A percentile compares a stretch with the other conserved stretches of the same genome.
Evolutionary conservation across 2,797 vertebrate genomes (phyloP).

Genomic region (Borostomias antarcticus): DNA sequence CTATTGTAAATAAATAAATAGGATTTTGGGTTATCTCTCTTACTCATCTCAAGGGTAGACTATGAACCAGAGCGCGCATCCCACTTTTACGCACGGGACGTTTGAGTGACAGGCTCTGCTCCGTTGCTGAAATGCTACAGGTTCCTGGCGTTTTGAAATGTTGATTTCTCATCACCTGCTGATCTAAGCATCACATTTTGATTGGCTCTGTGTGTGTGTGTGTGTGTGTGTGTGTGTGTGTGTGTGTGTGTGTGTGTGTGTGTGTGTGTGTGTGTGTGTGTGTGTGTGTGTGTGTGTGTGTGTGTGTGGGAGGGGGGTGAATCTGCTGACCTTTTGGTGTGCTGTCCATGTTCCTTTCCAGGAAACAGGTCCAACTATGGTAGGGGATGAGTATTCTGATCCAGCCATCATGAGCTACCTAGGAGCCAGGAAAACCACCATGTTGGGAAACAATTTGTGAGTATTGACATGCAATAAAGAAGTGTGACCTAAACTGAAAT

Average conservation of each 20-base stretch:
- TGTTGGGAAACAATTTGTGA: constrained; percentile 97
- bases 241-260: too few species aligned
- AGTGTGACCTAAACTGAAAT: too few species aligned
- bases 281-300: too few species aligned
- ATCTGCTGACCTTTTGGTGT: too few species aligned
- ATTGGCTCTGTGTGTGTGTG: too few species aligned
- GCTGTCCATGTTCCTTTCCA: too few species aligned
- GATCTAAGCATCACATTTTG: too few species aligned
- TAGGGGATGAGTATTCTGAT: constrained; percentile 92
- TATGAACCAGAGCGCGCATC: not conserved
- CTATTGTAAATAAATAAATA: not conserved
- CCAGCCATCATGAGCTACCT: constrained; percentile 87
- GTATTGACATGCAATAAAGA: constrained; percentile 54
- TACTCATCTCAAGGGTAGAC: not conserved
- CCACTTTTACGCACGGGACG: not conserved
- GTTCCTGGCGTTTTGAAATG: too few species aligned
- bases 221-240: too few species aligned
- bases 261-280: not conserved
- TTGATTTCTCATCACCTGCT: too few species aligned
- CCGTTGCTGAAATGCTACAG: too few species aligned
- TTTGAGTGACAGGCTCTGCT: too few species aligned
- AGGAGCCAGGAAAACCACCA: constrained; percentile 86
- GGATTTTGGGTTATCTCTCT: not conserved
- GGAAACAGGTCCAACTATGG: constrained; percentile 94
- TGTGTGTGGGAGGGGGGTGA: not conserved